Evolutionary conservation across 2,888 invertebrate species (phyloP), one percentile per base, ranked within the genome.

Genomic region (Molanna angustata): DNA sequence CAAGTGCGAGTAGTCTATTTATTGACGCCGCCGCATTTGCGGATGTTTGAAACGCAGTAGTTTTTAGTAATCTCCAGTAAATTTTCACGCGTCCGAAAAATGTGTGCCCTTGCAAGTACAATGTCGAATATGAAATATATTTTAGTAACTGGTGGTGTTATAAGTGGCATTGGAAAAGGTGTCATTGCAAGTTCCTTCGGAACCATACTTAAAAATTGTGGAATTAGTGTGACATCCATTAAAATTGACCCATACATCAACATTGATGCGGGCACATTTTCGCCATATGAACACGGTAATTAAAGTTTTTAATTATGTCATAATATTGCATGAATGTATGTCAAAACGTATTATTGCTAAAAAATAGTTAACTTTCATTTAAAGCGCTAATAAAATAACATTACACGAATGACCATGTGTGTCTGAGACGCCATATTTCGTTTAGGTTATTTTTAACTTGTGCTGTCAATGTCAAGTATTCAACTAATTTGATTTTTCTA

Each of bases 191-290:
- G 93, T 72, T 94, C 94, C 27, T 90, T 99, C 72, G 99, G 97
- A 41, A 93, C 95, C 32, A 86, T 96, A 66, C 78, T 99, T 31
- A 97, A 98, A 76, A 90, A 93, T 64, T 93, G 93, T 69, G 95
- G 95, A 21, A 87, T 97, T 61, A 86, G 90, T 72, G 97, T 99
- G 49, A 97, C 99, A 50, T 94, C 96, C 39, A 99, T 99, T 66
- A 99, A 99, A 82, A 99, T 99, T 69, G 99, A 99, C 73, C 99
- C 99, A 0, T 99, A 99, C 69, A 94, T 99, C 61, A 99, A 99
- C 74, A 94, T 99, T 57, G 99, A 99, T 72, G 98, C 98, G 60
- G 98, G 98, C 55, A 98, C 98, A 17, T 99, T 99, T 76, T 97
- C 97, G 7, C 98, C 98, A 0, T 98, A 95, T 67, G 98, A 99